Conservation (phyloP, 2,113 vertebrate genomes). For the Macaca nemestrina region DNA sequence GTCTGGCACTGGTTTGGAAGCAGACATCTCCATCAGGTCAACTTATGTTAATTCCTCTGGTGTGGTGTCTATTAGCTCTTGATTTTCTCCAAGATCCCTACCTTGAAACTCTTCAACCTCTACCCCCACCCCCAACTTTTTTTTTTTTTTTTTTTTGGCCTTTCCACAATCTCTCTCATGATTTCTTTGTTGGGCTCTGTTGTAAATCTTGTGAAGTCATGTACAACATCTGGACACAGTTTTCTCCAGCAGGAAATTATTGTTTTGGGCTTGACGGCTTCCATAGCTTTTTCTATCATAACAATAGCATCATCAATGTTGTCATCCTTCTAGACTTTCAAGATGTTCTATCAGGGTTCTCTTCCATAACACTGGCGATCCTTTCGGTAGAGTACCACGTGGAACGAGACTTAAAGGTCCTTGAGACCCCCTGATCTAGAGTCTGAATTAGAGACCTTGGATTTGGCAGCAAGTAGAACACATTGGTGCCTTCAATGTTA, state of each 20-base stretch:
- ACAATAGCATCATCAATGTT: neutral
- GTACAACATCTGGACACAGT: neutral
- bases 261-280: neutral
- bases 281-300: neutral
- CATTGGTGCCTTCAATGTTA: neutral
- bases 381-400: neutral
- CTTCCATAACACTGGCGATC: neutral
- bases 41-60: neutral
- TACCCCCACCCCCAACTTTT: too few species aligned
- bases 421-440: neutral
- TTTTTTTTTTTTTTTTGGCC: neutral
- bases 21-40: neutral
- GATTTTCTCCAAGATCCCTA: neutral
- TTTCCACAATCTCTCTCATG: neutral
- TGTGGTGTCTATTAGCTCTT: neutral
- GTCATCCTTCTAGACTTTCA: neutral
- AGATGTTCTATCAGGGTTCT: neutral
- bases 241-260: neutral
- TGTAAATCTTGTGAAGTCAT: neutral
- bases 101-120: neutral
- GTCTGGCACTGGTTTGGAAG: neutral
- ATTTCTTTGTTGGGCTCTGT: neutral
- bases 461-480: neutral
- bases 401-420: neutral
- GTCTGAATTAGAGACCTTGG: neutral